A percentile compares a stretch with the other conserved stretches of the same genome.
phyloP scores from a whole-genome alignment of 2,113 vertebrate genomes.

The Mobula birostris region DNA sequence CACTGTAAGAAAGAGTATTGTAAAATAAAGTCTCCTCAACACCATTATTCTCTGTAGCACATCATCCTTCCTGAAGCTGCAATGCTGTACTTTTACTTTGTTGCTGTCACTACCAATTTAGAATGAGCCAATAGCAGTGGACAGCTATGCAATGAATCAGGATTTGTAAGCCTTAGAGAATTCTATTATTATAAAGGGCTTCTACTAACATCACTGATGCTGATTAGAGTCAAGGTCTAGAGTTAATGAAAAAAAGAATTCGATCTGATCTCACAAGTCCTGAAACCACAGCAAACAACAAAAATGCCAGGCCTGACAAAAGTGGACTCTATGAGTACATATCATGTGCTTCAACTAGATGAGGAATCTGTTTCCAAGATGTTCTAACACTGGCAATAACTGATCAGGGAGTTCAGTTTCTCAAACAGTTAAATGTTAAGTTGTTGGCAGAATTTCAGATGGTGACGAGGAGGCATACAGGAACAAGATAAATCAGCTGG shows the following conservation, averaged over 20 bases:
- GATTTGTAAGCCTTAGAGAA: not conserved
- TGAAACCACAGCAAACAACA: not conserved
- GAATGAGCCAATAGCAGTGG: not conserved
- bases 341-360: not conserved
- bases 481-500: too few relatives aligned
- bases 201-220: not conserved
- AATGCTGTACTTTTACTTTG: not conserved
- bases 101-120: conserved; percentile 5
- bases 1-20: not conserved
- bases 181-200: not conserved
- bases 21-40: not conserved
- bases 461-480: too few relatives aligned
- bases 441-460: too few relatives aligned
- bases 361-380: not conserved
- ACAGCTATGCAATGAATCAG: too few relatives aligned
- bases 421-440: not conserved
- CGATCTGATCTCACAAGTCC: not conserved
- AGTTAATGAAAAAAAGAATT: not conserved
- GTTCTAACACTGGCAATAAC: not conserved
- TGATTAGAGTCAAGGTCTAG: not conserved
- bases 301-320: not conserved
- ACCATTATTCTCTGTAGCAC: not conserved
- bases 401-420: not conserved
- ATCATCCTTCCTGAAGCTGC: not conserved
- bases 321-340: not conserved